phyloP scores from a whole-genome alignment of 2,113 vertebrate genomes.

The Podarcis raffonei region DNA sequence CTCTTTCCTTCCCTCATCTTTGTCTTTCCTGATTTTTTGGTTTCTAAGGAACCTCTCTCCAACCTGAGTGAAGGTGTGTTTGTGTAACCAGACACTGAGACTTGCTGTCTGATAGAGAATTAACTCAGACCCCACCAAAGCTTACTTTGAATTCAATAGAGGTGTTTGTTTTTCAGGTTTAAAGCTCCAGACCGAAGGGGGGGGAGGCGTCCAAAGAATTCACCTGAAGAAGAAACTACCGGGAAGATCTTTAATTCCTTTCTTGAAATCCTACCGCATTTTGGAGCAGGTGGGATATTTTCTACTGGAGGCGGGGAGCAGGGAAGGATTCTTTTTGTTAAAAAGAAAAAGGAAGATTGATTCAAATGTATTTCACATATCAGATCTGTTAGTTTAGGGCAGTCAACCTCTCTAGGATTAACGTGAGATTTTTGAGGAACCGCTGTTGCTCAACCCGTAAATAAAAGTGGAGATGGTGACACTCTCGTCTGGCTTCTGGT shows the following conservation, averaged over 20 bases:
- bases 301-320: not conserved
- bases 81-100: conserved; percentile 76
- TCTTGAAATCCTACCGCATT: conserved; percentile 48
- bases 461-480: conserved; percentile 56
- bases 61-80: conserved; percentile 75
- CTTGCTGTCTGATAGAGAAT: conserved; percentile 70
- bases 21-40: not conserved
- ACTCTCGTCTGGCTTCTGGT: conserved; percentile 52
- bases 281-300: conserved; percentile 65
- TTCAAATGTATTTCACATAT: conserved; percentile 66
- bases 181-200: conserved; percentile 58
- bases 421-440: conserved; percentile 57
- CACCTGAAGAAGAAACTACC: conserved; percentile 57
- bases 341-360: conserved; percentile 26
- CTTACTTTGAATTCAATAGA: conserved; percentile 68
- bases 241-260: conserved; percentile 58
- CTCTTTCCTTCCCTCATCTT: not conserved
- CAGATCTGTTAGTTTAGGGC: conserved; percentile 59
- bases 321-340: not conserved
- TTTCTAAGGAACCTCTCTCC: conserved; percentile 56
- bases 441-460: conserved; percentile 63
- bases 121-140: conserved; percentile 58
- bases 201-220: conserved; percentile 47
- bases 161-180: conserved; percentile 72
- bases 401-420: conserved; percentile 58